phyloP scores from a whole-genome alignment of 2,888 invertebrate genomes.

The Hylaea fasciaria region DNA sequence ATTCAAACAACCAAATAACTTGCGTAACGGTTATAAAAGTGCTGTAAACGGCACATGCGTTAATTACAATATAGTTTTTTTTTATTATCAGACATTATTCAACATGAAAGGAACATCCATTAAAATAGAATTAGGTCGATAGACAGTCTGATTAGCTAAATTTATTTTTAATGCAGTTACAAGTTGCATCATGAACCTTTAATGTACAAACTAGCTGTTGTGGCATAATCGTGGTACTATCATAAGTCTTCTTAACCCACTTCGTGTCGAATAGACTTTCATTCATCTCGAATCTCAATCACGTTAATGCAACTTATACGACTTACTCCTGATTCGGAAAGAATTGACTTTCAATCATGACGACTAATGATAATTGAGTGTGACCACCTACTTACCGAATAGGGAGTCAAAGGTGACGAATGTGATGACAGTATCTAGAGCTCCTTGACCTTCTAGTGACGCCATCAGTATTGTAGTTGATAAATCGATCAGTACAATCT shows the following conservation, averaged over 20 bases:
- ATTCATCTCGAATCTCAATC: too few species aligned
- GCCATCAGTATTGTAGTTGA: slow-evolving; percentile 4
- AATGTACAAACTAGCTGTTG: too few species aligned
- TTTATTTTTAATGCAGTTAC: slow-evolving; percentile 11
- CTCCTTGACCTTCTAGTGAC: neutral
- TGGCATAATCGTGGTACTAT: too few species aligned
- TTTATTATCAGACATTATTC: slow-evolving; percentile 30
- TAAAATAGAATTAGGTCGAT: slow-evolving; percentile 23
- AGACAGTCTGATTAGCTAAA: slow-evolving; percentile 30
- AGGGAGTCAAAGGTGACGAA: too few species aligned
- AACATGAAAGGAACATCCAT: slow-evolving; percentile 30
- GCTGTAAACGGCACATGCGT: slow-evolving; percentile 44
- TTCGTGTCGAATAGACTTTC: too few species aligned
- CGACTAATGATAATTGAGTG: too few species aligned
- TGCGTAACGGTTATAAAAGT: slow-evolving; percentile 56
- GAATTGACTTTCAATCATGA: too few species aligned
- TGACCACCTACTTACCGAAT: too few species aligned
- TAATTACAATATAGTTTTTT: slow-evolving; percentile 35
- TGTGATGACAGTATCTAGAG: too few species aligned
- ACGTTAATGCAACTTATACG: too few species aligned
- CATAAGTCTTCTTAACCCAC: too few species aligned
- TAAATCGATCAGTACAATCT: slow-evolving; percentile 19
- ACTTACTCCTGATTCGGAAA: too few species aligned
- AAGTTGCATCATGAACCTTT: neutral
- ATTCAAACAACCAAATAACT: slow-evolving; percentile 47